Evolutionary conservation across 2,888 invertebrate genomes (phyloP).

Genomic region (Lithosia quadra): DNA sequence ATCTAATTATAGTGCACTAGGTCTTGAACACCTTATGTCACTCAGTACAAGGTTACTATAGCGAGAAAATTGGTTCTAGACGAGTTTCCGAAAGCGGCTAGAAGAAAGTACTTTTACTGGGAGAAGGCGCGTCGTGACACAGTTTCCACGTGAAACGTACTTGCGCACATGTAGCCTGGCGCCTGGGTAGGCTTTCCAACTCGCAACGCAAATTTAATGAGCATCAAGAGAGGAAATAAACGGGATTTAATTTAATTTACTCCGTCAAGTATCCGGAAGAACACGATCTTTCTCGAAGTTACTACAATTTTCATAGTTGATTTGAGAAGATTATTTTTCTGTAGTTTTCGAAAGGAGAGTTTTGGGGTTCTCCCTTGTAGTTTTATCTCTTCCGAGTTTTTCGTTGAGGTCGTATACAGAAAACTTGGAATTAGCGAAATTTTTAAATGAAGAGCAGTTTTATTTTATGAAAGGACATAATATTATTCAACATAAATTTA

Average conservation of each 20-base stretch:
- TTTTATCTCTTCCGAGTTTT: too few relatives aligned
- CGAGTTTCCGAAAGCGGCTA: constrained; percentile 84
- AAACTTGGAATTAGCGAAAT: too few relatives aligned
- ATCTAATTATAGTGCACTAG: constrained; percentile 76
- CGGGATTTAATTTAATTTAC: constrained; percentile 59
- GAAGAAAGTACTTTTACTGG: constrained; percentile 87
- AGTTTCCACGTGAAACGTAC: constrained; percentile 79
- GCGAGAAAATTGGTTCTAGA: constrained; percentile 79
- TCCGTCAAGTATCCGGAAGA: constrained; percentile 60
- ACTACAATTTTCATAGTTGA: not conserved
- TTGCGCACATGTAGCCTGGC: constrained; percentile 47
- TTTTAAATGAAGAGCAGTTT: too few relatives aligned
- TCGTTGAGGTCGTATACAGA: too few relatives aligned
- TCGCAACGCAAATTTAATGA: constrained; percentile 66
- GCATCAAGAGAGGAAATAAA: constrained; percentile 60
- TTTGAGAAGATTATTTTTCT: not conserved
- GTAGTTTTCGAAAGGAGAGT: not conserved
- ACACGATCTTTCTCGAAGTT: constrained; percentile 44
- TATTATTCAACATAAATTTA: too few relatives aligned
- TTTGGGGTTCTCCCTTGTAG: too few relatives aligned
- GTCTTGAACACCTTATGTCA: constrained; percentile 79
- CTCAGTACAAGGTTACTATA: constrained; percentile 79
- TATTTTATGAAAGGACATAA: too few relatives aligned
- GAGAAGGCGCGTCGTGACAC: constrained; percentile 79
- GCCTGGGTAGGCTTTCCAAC: constrained; percentile 73